phyloP scores from a whole-genome alignment of 2,888 invertebrate genomes.

The Leptinotarsa peninsularis region DNA sequence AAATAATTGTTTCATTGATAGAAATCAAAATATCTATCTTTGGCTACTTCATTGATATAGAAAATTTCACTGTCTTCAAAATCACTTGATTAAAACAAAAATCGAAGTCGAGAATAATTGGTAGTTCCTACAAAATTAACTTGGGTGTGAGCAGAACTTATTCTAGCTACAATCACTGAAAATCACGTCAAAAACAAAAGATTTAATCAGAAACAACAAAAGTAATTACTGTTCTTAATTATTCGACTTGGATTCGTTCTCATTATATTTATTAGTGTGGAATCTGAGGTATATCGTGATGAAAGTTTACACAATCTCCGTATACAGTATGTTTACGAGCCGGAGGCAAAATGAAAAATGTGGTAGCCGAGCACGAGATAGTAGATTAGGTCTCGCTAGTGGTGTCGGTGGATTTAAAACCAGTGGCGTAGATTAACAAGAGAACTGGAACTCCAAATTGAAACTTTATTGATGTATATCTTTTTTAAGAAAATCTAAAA shows the following conservation, averaged over 20 bases:
- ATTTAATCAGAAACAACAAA: conserved; percentile 11
- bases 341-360: conserved; percentile 17
- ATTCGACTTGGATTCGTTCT: conserved; percentile 5
- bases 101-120: background rate
- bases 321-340: conserved; percentile 20
- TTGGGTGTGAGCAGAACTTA: background rate
- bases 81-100: background rate
- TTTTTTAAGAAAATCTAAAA: too few species aligned
- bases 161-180: background rate
- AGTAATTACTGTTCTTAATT: conserved; percentile 14
- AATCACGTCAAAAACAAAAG: conserved; percentile 16
- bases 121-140: background rate
- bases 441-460: too few species aligned
- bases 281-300: conserved; percentile 17
- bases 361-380: conserved; percentile 16
- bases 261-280: conserved; percentile 12
- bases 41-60: too few species aligned
- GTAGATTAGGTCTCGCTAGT: conserved; percentile 8
- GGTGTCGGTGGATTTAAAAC: background rate
- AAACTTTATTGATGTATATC: too few species aligned
- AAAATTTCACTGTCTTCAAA: background rate
- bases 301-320: conserved; percentile 19
- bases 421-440: background rate
- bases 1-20: too few species aligned
- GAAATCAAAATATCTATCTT: too few species aligned